Evolutionary conservation across 2,888 invertebrate species (phyloP).

Genomic region (Tillus elongatus): DNA sequence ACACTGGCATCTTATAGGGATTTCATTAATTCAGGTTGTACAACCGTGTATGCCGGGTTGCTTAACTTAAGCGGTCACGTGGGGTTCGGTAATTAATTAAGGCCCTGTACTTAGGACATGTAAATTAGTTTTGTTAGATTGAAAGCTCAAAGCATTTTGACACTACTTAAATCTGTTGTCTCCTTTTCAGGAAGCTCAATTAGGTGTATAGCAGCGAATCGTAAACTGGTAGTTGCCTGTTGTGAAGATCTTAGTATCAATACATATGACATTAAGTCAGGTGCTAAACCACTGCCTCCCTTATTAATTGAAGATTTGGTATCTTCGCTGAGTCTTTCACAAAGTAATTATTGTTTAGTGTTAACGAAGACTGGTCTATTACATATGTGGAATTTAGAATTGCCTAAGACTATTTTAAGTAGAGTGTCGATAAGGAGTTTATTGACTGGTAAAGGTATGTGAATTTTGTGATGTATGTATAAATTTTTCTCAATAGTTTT

Average conservation of each 20-base stretch:
- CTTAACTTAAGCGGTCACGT: too few relatives aligned
- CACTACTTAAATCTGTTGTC: too few relatives aligned
- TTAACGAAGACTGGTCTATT: conserved; percentile 48
- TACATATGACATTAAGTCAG: conserved; percentile 48
- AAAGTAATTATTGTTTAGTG: conserved; percentile 44
- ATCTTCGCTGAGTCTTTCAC: conserved; percentile 48
- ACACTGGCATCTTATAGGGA: too few relatives aligned
- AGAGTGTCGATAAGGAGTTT: conserved; percentile 55
- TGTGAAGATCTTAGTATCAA: conserved; percentile 63
- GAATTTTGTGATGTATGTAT: conserved; percentile 6
- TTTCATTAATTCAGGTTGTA: too few relatives aligned
- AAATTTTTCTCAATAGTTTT: too few relatives aligned
- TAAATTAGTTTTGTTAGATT: too few relatives aligned
- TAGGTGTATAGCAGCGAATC: conserved; percentile 52
- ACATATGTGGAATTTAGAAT: conserved; percentile 54
- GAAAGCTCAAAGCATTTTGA: too few relatives aligned
- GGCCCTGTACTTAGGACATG: too few relatives aligned
- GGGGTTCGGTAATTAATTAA: too few relatives aligned
- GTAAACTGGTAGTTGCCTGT: conserved; percentile 51
- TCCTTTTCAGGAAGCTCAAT: conserved; percentile 50
- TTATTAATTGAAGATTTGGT: conserved; percentile 50
- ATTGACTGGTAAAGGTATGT: conserved; percentile 46
- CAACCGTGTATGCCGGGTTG: too few relatives aligned
- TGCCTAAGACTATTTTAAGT: conserved; percentile 43
- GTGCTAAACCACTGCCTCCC: conserved; percentile 45